Base-by-base conservation (phyloP, 2,113 vertebrate genomes). In the Ariopsis seemanni region DNA sequence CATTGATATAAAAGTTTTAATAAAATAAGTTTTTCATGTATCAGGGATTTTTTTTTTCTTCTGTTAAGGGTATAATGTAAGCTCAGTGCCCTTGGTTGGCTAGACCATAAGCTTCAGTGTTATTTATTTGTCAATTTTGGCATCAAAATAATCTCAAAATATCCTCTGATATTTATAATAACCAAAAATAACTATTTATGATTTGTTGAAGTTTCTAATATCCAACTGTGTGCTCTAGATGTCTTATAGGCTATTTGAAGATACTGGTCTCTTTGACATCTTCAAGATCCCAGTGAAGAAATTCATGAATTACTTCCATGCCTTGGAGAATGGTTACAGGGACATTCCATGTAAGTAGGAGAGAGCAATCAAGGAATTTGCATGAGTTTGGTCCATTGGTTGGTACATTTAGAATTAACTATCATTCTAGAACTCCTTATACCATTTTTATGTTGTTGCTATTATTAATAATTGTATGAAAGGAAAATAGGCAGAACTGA, bases 291-390 rank as follows among this genome's bases (percentile, higher is more conserved):
- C 98, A 1, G 92, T 97, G 82, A 95, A 95, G 87, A 97, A 99
- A 93, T 99, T 99, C 93, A 98, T 99, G 98, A 99, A 99, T 94
- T 99, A 99, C 91, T 99, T 99, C 92, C 97, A 99, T 83, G 97
- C 98, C 80, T 95, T 99, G 93, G 98, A 99, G 94, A 98, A 96
- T 84, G 98, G 98, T 82, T 99, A 99, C 94, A 95, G 98, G 94
- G 96, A 99, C 91, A 99, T 99, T 91, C 98, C 98, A 91, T 99
- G 98, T 99, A 94, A 98, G 98, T 95, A 93, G 50, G 15, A 50
- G 0, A 8, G 11, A 15, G 22, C 18, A 34, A 50, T 69, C 1
- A 30, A 67, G n/a, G 25, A 30, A 67, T 67, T 15, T 63, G 9
- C 58, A 62, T 7, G 57, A 58, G 4, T 58, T 58, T 18, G 60